phyloP scores from a whole-genome alignment of 2,888 invertebrate genomes.

The Tuberolachnus salignus region DNA sequence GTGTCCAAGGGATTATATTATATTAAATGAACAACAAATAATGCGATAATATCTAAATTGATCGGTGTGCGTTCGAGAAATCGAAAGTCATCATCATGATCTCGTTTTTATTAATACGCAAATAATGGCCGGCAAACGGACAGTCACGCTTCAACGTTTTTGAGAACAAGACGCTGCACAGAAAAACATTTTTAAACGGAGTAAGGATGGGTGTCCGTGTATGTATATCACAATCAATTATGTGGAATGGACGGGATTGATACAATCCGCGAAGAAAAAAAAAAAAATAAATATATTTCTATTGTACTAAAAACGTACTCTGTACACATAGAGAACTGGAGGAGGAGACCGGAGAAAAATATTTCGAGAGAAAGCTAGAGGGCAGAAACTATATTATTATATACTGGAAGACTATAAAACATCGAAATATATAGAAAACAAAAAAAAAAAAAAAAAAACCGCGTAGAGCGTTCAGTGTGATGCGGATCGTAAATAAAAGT shows the following conservation, averaged over 20 bases:
- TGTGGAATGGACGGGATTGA: slow-evolving; percentile 20
- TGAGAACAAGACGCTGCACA: neutral
- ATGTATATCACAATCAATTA: slow-evolving; percentile 1
- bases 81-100: slow-evolving; percentile 13
- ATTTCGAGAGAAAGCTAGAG: neutral
- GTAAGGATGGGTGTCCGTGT: too few relatives aligned
- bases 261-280: slow-evolving; percentile 1
- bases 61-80: neutral
- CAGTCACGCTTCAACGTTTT: neutral
- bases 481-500: slow-evolving; percentile 6
- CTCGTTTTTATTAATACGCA: neutral
- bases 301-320: slow-evolving; percentile 11
- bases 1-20: neutral
- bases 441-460: slow-evolving; percentile 11
- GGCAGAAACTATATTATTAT: neutral
- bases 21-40: too few relatives aligned
- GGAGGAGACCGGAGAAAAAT: neutral
- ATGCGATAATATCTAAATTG: neutral
- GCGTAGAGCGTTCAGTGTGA: neutral
- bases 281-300: slow-evolving; percentile 3
- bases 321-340: neutral
- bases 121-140: slow-evolving; percentile 8
- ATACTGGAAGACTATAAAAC: neutral
- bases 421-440: neutral
- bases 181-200: too few relatives aligned